A percentile compares a stretch with the other conserved stretches of the same genome.
phyloP scores from a whole-genome alignment of 1,140 invertebrate genomes.

The Metaphire vulgaris region DNA sequence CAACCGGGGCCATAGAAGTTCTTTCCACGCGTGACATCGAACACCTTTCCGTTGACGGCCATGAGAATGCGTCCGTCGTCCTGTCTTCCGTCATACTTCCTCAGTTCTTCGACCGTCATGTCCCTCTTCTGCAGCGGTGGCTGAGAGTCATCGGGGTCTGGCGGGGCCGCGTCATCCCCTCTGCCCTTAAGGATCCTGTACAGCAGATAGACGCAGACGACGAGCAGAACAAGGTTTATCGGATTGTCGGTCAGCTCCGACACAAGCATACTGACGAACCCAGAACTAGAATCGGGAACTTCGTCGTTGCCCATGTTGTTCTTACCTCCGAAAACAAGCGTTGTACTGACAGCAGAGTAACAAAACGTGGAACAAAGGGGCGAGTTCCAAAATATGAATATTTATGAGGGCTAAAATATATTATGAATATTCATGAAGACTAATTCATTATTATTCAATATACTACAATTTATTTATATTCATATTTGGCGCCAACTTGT shows the following conservation, averaged over 20 bases:
- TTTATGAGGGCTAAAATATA: too few species aligned
- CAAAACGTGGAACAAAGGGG: too few species aligned
- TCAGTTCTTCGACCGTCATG: constrained; percentile 82
- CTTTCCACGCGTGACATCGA: constrained; percentile 84
- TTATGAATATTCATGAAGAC: too few species aligned
- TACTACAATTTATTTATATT: too few species aligned
- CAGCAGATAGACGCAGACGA: constrained; percentile 69
- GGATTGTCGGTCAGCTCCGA: constrained; percentile 50
- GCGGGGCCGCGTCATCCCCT: constrained; percentile 44
- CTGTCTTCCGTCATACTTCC: constrained; percentile 66
- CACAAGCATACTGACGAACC: background rate
- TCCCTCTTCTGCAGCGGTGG: constrained; percentile 79
- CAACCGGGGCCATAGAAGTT: constrained; percentile 78
- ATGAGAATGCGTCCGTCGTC: constrained; percentile 79
- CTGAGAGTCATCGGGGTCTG: constrained; percentile 55
- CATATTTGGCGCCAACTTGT: too few species aligned
- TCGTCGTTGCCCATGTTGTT: too few species aligned
- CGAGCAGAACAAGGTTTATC: constrained; percentile 68
- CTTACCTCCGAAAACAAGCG: too few species aligned
- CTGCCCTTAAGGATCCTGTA: constrained; percentile 71
- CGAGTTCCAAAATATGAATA: too few species aligned
- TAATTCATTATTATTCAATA: too few species aligned
- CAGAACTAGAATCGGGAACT: too few species aligned
- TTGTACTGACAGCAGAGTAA: too few species aligned
- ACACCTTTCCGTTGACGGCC: constrained; percentile 90